A percentile compares a stretch with the other conserved stretches of the same genome.
Conservation (phyloP, 2,888 invertebrate genomes). For the Ellobium chinense region DNA sequence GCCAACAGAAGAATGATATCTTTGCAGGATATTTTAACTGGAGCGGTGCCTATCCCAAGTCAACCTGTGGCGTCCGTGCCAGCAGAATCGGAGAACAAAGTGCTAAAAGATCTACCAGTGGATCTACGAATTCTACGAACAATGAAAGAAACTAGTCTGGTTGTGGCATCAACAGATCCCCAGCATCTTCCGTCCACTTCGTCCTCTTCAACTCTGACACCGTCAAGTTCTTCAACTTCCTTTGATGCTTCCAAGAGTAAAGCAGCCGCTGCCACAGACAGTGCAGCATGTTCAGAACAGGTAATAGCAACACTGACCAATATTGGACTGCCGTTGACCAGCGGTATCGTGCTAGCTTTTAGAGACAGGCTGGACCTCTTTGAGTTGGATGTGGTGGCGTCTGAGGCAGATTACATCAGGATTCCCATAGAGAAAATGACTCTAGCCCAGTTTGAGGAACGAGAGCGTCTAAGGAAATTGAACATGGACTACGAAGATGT, state of each 20-base stretch:
- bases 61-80: conserved; percentile 30
- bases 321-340: conserved; percentile 26
- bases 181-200: not conserved
- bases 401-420: conserved; percentile 1
- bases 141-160: conserved; percentile 16
- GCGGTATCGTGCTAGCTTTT: conserved; percentile 27
- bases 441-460: conserved; percentile 22
- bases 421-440: conserved; percentile 32
- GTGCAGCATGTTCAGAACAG: not conserved
- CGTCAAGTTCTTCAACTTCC: not conserved
- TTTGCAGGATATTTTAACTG: conserved; percentile 43
- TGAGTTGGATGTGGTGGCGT: not conserved
- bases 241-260: not conserved
- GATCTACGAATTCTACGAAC: conserved; percentile 19
- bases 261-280: not conserved
- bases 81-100: not conserved
- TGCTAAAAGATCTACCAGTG: conserved; percentile 19
- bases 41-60: conserved; percentile 54
- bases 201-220: no score
- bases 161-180: not conserved
- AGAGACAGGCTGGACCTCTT: not conserved
- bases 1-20: conserved; percentile 23
- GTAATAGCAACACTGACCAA: not conserved
- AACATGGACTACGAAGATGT: conserved; percentile 20
- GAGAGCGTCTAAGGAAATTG: conserved; percentile 10